Conservation (phyloP, 2,888 invertebrate species). For the Ischnura elegans region DNA sequence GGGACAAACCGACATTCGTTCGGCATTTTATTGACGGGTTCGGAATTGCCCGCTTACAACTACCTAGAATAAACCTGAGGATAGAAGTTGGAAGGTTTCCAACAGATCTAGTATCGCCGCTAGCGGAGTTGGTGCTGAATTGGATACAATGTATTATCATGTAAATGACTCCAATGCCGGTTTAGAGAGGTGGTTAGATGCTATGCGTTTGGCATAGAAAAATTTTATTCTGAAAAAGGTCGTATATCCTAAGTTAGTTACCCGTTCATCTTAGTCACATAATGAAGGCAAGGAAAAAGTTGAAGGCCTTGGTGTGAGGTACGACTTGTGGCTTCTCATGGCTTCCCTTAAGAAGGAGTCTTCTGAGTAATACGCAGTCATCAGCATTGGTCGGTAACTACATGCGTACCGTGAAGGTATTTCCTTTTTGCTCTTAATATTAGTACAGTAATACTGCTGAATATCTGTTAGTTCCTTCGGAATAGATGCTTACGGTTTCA, state of each 20-base stretch:
- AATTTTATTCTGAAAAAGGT: neutral
- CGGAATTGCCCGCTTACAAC: neutral
- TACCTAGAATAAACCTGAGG: neutral
- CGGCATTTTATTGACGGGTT: neutral
- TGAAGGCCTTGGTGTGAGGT: neutral
- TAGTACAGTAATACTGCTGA: too few species aligned
- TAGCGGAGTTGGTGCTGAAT: neutral
- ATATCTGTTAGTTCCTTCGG: too few species aligned
- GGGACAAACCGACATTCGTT: neutral
- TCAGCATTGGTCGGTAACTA: too few species aligned
- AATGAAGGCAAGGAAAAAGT: neutral
- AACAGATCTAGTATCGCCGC: neutral
- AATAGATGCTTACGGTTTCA: too few species aligned
- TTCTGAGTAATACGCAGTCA: too few species aligned
- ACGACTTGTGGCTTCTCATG: too few species aligned
- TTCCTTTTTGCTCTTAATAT: too few species aligned
- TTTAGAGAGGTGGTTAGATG: neutral
- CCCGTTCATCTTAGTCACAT: neutral
- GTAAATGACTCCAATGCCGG: neutral
- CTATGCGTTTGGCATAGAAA: neutral
- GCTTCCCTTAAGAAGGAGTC: too few species aligned
- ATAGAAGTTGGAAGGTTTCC: neutral
- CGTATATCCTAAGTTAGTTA: neutral
- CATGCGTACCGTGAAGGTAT: too few species aligned
- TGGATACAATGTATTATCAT: slow-evolving; percentile 12